Evolutionary conservation across 2,113 vertebrate genomes (phyloP), one percentile per base, ranked within the genome.

Genomic region (Chauna torquata): DNA sequence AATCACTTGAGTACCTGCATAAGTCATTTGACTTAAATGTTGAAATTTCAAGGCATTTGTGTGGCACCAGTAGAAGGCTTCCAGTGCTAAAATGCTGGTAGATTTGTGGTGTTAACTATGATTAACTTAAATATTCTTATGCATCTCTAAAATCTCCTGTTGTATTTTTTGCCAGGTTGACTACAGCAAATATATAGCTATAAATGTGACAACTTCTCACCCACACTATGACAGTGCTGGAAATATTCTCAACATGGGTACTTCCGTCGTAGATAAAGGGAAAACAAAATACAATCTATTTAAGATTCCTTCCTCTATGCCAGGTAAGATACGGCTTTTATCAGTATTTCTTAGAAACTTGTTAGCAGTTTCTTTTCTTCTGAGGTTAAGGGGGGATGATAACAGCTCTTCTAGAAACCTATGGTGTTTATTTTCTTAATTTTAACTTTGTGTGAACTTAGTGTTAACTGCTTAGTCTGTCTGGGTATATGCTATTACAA

Each of bases 191-290:
- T 98, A 99, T 3, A 97, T 99, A 42, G 96, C 98, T 17, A 64
- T 99, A 79, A 99, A 99, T 90, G 0, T 99, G 86, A 98, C 99
- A 9, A 99, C 99, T 1, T 97, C 99, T 64, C 99, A 99, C 86
- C 99, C 99, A 6, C 99, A 99, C 96, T 99, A 99, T 23, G 99
- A 99, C 85, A 91, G 93, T 3, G 98, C 97, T 78, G 99, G 99
- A 52, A 99, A 99, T 95, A 87, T 98, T 65, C 98, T 99, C 96
- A 99, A 99, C 96, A 98, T 99, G 98, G 99, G 99, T 55, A 99
- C 98, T 2, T 98, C 99, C 58, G 98, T 99, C 42, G 97, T 98
- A 90, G 98, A 98, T 78, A 97, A 99, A 38, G 98, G 99, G 34
- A 98, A 87, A 70, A 99, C 99, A 9, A 99, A 99, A 78, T 99